These are phyloP conservation scores for Agrotis clavis DNA, from an alignment of 2,888 invertebrate genomes.

Conservation along the genomic window DNA sequence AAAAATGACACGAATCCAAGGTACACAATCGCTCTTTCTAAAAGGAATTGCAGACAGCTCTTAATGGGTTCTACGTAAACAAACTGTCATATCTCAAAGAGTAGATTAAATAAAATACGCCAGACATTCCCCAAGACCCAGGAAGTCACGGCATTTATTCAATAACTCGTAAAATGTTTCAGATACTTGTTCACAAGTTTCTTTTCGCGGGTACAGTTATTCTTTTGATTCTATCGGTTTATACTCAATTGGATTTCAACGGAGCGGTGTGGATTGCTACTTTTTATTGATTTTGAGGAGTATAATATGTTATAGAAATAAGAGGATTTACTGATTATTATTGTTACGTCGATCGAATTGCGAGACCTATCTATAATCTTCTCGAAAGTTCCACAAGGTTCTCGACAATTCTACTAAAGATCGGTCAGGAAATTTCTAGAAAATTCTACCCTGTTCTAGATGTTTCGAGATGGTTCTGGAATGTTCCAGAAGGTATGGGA, in stretches of 20 bases:
- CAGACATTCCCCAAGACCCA: background rate
- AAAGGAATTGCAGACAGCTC: slow-evolving; percentile 27
- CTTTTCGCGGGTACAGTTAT: background rate
- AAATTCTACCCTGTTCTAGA: too few relatives aligned
- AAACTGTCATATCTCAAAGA: slow-evolving; percentile 42
- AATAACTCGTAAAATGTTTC: slow-evolving; percentile 12
- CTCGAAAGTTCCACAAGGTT: too few relatives aligned
- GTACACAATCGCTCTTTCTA: background rate
- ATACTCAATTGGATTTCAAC: slow-evolving; percentile 13
- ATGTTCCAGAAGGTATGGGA: too few relatives aligned
- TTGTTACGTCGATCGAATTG: too few relatives aligned
- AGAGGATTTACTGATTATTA: background rate
- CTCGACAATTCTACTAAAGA: too few relatives aligned
- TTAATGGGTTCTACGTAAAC: slow-evolving; percentile 39
- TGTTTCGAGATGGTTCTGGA: too few relatives aligned
- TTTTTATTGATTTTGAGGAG: background rate
- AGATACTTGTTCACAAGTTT: background rate
- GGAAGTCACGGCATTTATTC: slow-evolving; percentile 34
- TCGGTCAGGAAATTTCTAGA: too few relatives aligned
- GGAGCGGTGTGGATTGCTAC: background rate
- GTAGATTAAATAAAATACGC: slow-evolving; percentile 35
- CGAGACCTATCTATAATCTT: too few relatives aligned
- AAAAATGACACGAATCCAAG: background rate
- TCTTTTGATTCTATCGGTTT: background rate
- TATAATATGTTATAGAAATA: too few relatives aligned